A percentile compares a stretch with the other conserved stretches of the same genome.
These are phyloP conservation scores for Rhagonycha fulva DNA, from an alignment of 2,888 invertebrate genomes.

Conservation along the genomic window DNA sequence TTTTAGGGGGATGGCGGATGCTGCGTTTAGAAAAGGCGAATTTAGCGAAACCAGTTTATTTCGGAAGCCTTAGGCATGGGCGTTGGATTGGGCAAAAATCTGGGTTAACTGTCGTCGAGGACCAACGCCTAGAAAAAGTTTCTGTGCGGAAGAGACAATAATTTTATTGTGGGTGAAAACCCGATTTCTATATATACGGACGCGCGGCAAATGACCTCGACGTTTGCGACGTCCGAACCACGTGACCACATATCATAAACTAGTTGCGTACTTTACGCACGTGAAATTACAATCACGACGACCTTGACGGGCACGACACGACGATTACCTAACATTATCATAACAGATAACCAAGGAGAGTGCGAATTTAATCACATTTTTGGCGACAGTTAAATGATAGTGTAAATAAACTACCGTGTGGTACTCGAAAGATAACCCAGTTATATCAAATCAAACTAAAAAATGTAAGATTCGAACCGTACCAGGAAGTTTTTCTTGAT, in stretches of 20 bases:
- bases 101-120: background rate
- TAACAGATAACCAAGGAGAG: background rate
- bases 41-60: background rate
- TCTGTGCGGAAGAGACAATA: background rate
- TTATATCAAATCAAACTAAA: background rate
- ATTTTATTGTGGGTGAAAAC: constrained; percentile 13
- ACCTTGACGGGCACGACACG: background rate
- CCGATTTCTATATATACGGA: constrained; percentile 24
- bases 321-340: background rate
- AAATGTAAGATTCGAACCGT: background rate
- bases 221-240: constrained; percentile 10
- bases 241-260: background rate
- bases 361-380: background rate
- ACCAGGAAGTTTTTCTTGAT: background rate
- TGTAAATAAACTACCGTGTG: background rate
- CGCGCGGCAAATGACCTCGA: constrained; percentile 30
- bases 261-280: background rate
- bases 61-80: background rate
- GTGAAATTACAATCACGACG: background rate
- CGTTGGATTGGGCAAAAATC: background rate
- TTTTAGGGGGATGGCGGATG: background rate
- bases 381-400: background rate
- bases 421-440: background rate
- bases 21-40: background rate
- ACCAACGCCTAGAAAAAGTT: background rate